A percentile compares a stretch with the other conserved stretches of the same genome.
phyloP scores from a whole-genome alignment of 2,888 invertebrate species.

The Sarcophaga subvicina region DNA sequence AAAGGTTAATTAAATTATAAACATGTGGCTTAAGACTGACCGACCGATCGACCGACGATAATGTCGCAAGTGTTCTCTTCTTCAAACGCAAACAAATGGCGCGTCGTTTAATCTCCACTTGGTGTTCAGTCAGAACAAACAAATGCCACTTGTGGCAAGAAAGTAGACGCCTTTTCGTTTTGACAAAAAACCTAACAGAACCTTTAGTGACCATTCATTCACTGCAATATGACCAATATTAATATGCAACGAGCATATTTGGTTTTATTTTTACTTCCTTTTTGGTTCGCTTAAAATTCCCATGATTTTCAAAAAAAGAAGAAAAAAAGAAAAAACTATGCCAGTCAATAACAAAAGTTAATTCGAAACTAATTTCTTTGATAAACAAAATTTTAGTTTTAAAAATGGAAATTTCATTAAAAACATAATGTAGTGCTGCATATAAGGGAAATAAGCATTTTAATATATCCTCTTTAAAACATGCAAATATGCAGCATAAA shows the following conservation, averaged over 20 bases:
- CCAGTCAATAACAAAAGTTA: not conserved
- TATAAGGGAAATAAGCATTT: not conserved
- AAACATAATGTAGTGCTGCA: not conserved
- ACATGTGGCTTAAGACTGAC: constrained; percentile 7
- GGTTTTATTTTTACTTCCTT: constrained; percentile 53
- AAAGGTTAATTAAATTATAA: constrained; percentile 50
- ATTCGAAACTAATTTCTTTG: constrained; percentile 4
- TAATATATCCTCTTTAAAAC: constrained; percentile 1
- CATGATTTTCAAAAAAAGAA: constrained; percentile 4
- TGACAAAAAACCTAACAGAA: not conserved
- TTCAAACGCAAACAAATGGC: not conserved
- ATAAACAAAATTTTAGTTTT: not conserved
- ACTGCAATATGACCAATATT: constrained; percentile 21
- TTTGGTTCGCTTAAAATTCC: not conserved
- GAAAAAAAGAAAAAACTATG: not conserved
- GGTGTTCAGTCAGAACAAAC: not conserved
- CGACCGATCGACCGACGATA: not conserved
- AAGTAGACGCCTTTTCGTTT: not conserved
- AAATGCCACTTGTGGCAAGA: not conserved
- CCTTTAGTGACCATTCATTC: not conserved
- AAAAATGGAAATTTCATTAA: not conserved
- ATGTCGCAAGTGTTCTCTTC: constrained; percentile 52
- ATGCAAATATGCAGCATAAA: not conserved
- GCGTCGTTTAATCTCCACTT: too few relatives aligned
- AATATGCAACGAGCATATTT: constrained; percentile 61